A percentile compares a stretch with the other conserved stretches of the same genome.
These are phyloP conservation scores for Eurytoma californica DNA, from an alignment of 2,888 invertebrate genomes.

Conservation along the genomic window DNA sequence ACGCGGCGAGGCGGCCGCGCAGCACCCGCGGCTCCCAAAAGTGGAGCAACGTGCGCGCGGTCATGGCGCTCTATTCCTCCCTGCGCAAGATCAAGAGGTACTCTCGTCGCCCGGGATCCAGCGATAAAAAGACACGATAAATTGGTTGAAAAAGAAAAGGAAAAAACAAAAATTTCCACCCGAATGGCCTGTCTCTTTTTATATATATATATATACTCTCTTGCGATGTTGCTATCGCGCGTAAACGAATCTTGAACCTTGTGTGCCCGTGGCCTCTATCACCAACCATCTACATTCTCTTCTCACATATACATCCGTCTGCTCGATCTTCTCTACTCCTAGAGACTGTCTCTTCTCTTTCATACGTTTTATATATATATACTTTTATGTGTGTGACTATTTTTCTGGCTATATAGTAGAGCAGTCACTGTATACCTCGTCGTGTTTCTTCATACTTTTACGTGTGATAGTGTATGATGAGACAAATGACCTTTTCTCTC, in stretches of 20 bases:
- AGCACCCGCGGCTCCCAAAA: conserved; percentile 78
- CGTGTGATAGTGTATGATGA: conserved; percentile 33
- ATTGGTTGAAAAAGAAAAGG: too few relatives aligned
- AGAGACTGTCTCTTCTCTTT: conserved; percentile 29
- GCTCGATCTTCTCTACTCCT: conserved; percentile 29
- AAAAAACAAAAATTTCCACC: too few relatives aligned
- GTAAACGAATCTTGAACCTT: background rate
- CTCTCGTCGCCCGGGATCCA: conserved; percentile 11
- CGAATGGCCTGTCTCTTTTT: conserved; percentile 15
- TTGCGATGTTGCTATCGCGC: conserved; percentile 1
- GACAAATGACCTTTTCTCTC: conserved; percentile 2
- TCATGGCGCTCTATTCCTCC: conserved; percentile 92
- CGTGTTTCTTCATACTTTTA: conserved; percentile 19
- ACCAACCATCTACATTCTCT: background rate
- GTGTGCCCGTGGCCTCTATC: background rate
- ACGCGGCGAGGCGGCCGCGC: conserved; percentile 67
- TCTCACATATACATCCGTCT: conserved; percentile 16
- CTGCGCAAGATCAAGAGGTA: conserved; percentile 94
- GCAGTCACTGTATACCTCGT: conserved; percentile 28
- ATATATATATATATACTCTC: conserved; percentile 4
- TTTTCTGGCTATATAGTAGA: conserved; percentile 38
- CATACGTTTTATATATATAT: conserved; percentile 28
- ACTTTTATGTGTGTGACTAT: conserved; percentile 38
- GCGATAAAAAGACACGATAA: too few relatives aligned
- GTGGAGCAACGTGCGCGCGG: conserved; percentile 91